Percentiles rank a stretch among this genome's conserved stretches.
phyloP scores from a whole-genome alignment of 2,888 invertebrate species.

The Cactoblastis cactorum region DNA sequence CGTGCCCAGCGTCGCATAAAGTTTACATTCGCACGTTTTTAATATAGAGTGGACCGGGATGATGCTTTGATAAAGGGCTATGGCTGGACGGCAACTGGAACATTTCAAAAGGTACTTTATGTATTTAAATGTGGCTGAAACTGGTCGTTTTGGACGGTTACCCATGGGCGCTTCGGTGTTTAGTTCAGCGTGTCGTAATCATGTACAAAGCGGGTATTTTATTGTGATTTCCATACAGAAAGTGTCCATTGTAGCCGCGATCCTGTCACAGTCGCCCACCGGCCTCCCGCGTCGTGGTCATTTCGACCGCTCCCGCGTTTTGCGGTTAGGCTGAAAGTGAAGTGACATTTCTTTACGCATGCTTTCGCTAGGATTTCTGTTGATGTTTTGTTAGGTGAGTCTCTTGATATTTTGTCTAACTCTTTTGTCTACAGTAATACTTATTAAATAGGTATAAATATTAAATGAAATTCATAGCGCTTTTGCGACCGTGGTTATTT shows the following conservation, averaged over 20 bases:
- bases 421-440: too few species aligned
- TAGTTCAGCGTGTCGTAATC: conserved; percentile 73
- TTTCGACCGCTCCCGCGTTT: conserved; percentile 37
- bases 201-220: conserved; percentile 72
- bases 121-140: too few species aligned
- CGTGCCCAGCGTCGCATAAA: conserved; percentile 23
- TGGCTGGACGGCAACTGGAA: neutral
- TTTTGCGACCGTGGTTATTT: too few species aligned
- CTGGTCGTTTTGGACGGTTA: neutral
- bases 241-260: conserved; percentile 63
- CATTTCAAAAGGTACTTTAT: neutral
- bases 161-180: conserved; percentile 47
- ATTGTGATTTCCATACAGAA: conserved; percentile 75
- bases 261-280: conserved; percentile 70
- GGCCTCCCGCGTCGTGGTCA: conserved; percentile 55
- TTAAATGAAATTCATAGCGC: too few species aligned
- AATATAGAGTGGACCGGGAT: conserved; percentile 43
- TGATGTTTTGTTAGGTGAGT: conserved; percentile 7
- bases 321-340: conserved; percentile 33
- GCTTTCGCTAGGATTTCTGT: conserved; percentile 13
- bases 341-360: conserved; percentile 24
- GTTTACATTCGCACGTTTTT: conserved; percentile 35
- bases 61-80: conserved; percentile 31
- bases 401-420: neutral
- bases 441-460: too few species aligned